A percentile compares a stretch with the other conserved stretches of the same genome.
phyloP scores from a whole-genome alignment of 2,113 vertebrate genomes.

The Seriola quinqueradiata region DNA sequence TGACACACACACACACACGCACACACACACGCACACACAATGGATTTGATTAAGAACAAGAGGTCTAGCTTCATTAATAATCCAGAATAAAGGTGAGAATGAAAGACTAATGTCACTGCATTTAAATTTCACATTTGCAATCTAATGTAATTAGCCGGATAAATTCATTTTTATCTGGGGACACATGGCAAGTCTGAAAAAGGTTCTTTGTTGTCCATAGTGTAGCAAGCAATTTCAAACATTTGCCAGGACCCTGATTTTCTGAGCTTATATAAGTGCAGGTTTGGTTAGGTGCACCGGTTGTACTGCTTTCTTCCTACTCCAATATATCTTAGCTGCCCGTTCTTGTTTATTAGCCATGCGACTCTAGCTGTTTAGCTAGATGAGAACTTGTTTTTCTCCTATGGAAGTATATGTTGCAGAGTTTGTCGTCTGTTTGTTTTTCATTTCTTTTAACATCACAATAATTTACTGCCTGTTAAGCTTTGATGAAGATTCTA shows the following conservation, averaged over 20 bases:
- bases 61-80: slow-evolving; percentile 35
- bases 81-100: slow-evolving; percentile 24
- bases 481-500: background rate
- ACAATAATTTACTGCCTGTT: background rate
- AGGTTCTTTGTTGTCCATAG: background rate
- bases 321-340: background rate
- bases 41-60: slow-evolving; percentile 24
- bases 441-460: background rate
- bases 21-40: background rate
- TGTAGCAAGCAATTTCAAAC: background rate
- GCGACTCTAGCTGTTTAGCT: background rate
- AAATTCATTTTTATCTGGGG: slow-evolving; percentile 12
- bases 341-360: background rate
- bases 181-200: background rate
- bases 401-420: background rate
- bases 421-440: background rate
- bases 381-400: no score
- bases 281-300: background rate
- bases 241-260: background rate
- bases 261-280: background rate
- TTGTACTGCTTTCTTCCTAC: background rate
- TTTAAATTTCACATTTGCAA: slow-evolving; percentile 49
- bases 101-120: slow-evolving; percentile 17
- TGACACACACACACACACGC: background rate
- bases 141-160: slow-evolving; percentile 32